Percentiles rank a stretch among this genome's conserved stretches.
Conservation (phyloP, 2,797 vertebrate species). For the Geotrypetes seraphini region DNA sequence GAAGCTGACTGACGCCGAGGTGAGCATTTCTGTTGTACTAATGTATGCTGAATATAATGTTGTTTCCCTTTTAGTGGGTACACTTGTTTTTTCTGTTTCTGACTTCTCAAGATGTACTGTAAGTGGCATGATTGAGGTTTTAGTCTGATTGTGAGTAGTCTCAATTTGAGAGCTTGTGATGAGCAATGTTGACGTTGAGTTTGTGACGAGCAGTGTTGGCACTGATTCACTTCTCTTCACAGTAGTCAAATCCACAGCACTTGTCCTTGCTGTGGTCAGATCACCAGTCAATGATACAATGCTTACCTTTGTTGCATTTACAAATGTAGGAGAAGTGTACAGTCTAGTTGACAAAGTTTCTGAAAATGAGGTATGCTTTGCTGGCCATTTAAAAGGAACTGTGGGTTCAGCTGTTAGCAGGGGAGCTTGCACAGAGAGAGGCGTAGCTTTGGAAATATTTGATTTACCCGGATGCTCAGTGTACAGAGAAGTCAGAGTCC, state of each 20-base stretch:
- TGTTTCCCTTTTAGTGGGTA: slow-evolving; percentile 4
- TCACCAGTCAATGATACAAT: background rate
- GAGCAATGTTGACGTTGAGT: no score
- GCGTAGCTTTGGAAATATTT: slow-evolving; percentile 26
- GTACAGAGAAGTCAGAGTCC: slow-evolving; percentile 21
- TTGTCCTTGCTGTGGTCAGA: background rate
- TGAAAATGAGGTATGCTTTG: slow-evolving; percentile 5
- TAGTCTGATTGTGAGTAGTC: background rate
- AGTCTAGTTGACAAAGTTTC: slow-evolving; percentile 3
- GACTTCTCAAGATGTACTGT: background rate
- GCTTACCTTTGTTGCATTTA: slow-evolving; percentile 9
- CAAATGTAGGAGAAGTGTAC: slow-evolving; percentile 1
- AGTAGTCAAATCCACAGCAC: background rate
- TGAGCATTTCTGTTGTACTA: background rate
- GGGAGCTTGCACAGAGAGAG: slow-evolving; percentile 15
- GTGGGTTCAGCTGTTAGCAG: slow-evolving; percentile 12
- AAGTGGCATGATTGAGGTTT: slow-evolving; percentile 1
- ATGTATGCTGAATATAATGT: slow-evolving; percentile 5
- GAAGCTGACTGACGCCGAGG: background rate
- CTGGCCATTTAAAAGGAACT: background rate
- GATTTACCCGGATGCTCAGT: slow-evolving; percentile 5
- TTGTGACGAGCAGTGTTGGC: background rate
- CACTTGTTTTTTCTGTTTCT: background rate
- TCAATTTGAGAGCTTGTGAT: background rate
- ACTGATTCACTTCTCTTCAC: slow-evolving; percentile 1